Evolutionary conservation across 2,888 invertebrate species (phyloP), one percentile per base, ranked within the genome.

Genomic region (Odiellus spinosus): DNA sequence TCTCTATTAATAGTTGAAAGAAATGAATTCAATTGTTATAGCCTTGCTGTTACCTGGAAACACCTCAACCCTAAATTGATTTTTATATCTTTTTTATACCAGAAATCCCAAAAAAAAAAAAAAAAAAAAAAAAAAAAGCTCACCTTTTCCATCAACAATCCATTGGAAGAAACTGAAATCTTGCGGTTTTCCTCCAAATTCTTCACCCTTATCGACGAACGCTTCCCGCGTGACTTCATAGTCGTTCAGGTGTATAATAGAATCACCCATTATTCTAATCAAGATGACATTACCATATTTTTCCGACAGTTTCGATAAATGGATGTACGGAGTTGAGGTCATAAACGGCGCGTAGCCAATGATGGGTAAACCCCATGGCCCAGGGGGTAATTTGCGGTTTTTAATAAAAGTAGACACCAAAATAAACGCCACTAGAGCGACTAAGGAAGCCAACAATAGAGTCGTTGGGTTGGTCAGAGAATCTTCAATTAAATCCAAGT

Each of bases 381-480:
- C 38, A 10, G 38, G 38, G 3, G 38, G 38, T 19, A 52, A 52
- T 47, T 50, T 50, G 35, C 51, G 50, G 43, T 34, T 52, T 42
- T 50, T 50, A 42, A 48, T 47, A 44, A 55, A 58, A 17, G 53
- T 59, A 32, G 65, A 68, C 55, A 95, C 93, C 71, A 93, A 95
- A 76, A 87, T 85, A 74, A 87, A 86, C 65, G 81, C 93, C 58
- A 95, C 95, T 66, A 81, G 83, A 73, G 87, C 87, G 65, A 77
- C 95, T 65, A 93, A 95, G 68, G 91, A 95, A 69, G 96, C 26
- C 26, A 26, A 26, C 8, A 26, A 8, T 6, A 26, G 4, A 8
- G 26, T 26, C 5, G 26, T 26, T 4, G 26, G 26, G 8, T 26
- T 8, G 26, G 26, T 26, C 26, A 26, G 8, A 8, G 26, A 4